A percentile compares a stretch with the other conserved stretches of the same genome.
Evolutionary conservation across 2,797 vertebrate species (phyloP).

Genomic region (Betta splendens): DNA sequence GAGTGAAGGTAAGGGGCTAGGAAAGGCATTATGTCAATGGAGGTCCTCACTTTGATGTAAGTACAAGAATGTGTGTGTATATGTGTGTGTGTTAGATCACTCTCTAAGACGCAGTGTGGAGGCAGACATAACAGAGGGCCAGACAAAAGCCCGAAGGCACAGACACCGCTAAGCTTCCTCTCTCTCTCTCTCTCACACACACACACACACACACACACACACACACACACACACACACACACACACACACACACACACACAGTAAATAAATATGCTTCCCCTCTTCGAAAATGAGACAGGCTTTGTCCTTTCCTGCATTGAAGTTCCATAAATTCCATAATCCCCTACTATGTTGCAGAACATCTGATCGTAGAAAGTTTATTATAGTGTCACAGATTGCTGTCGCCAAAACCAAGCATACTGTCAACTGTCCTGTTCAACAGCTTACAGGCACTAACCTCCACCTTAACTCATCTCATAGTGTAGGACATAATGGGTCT

Average conservation of each 20-base stretch:
- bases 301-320: neutral
- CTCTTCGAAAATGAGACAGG: neutral
- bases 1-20: too few species aligned
- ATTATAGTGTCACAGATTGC: neutral
- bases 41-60: too few species aligned
- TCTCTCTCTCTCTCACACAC: constrained; percentile 13
- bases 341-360: neutral
- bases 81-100: neutral
- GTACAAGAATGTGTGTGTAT: too few species aligned
- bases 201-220: constrained; percentile 14
- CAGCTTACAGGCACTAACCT: neutral
- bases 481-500: too few species aligned
- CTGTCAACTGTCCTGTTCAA: neutral
- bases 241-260: constrained; percentile 6
- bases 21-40: too few species aligned
- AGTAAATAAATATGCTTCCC: neutral
- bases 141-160: constrained; percentile 53
- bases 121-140: constrained; percentile 22
- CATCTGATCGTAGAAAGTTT: neutral
- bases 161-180: constrained; percentile 50
- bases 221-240: constrained; percentile 19
- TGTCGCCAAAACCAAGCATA: too few species aligned
- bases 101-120: too few species aligned
- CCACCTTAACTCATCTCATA: too few species aligned
- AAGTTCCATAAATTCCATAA: constrained; percentile 10